These are phyloP conservation scores for Psettodes erumei DNA, from an alignment of 2,113 vertebrate species.

Conservation along the genomic window DNA sequence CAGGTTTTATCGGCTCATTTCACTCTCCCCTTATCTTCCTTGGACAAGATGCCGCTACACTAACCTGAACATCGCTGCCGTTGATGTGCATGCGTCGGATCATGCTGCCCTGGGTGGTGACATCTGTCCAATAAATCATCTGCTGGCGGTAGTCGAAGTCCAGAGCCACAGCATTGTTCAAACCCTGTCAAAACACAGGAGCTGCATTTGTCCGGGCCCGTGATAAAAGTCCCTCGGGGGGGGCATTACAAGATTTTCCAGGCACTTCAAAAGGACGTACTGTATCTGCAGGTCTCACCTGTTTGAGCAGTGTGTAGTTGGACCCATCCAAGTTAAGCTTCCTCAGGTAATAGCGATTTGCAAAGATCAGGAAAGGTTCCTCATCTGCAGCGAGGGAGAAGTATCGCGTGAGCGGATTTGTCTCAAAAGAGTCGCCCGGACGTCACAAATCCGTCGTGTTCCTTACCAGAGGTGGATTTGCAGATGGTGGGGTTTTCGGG, in stretches of 20 bases:
- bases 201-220: constrained; percentile 28
- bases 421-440: background rate
- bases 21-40: background rate
- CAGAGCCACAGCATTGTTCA: constrained; percentile 97
- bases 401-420: constrained; percentile 31
- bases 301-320: constrained; percentile 97
- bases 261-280: background rate
- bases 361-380: constrained; percentile 97
- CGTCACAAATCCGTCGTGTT: constrained; percentile 21
- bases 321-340: constrained; percentile 95
- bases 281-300: constrained; percentile 81
- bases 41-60: background rate
- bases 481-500: constrained; percentile 91
- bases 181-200: constrained; percentile 82
- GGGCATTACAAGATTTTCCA: background rate
- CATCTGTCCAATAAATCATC: constrained; percentile 99
- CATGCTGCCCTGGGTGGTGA: constrained; percentile 99
- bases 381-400: constrained; percentile 83
- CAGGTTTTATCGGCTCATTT: background rate
- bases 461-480: constrained; percentile 92
- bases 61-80: constrained; percentile 93
- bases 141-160: constrained; percentile 96
- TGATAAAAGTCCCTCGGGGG: background rate
- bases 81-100: constrained; percentile 98
- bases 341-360: constrained; percentile 97